These are phyloP conservation scores for Anableps anableps DNA, from an alignment of 2,797 vertebrate genomes.

Conservation along the genomic window DNA sequence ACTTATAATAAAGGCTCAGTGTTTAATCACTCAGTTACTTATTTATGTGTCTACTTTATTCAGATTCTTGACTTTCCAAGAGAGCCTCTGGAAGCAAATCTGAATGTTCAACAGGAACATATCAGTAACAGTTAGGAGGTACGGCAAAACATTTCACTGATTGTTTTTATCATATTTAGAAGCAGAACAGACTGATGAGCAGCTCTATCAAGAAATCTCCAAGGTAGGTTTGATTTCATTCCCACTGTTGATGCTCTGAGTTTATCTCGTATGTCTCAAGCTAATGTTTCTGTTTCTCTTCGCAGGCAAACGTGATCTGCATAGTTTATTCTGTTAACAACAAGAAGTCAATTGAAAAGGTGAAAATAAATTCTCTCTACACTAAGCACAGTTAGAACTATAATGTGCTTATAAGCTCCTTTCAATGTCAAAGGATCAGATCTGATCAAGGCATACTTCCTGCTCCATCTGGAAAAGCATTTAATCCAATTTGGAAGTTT, in stretches of 20 bases:
- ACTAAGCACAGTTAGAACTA: not conserved
- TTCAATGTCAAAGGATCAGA: not conserved
- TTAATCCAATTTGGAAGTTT: not conserved
- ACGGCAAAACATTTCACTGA: not conserved
- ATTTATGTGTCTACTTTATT: not conserved
- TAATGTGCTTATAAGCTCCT: not conserved
- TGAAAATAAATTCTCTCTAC: constrained; percentile 37
- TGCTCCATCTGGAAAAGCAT: not conserved
- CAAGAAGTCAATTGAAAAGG: constrained; percentile 87
- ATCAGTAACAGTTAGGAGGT: not conserved
- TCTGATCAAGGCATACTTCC: not conserved
- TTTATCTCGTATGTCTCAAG: not conserved
- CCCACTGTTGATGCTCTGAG: not conserved
- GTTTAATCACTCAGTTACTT: not conserved
- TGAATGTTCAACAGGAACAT: not conserved
- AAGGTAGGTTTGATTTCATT: constrained; percentile 81
- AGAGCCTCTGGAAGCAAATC: too few species aligned
- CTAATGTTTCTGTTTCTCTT: constrained; percentile 23
- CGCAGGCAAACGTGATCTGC: constrained; percentile 85
- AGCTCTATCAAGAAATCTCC: constrained; percentile 95
- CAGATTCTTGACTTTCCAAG: not conserved
- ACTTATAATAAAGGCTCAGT: not conserved
- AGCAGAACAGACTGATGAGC: constrained; percentile 94
- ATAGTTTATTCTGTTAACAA: constrained; percentile 87
- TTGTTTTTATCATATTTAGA: constrained; percentile 76